Evolutionary conservation across 2,888 invertebrate species (phyloP).

Genomic region (Microctonus aethiopoides): DNA sequence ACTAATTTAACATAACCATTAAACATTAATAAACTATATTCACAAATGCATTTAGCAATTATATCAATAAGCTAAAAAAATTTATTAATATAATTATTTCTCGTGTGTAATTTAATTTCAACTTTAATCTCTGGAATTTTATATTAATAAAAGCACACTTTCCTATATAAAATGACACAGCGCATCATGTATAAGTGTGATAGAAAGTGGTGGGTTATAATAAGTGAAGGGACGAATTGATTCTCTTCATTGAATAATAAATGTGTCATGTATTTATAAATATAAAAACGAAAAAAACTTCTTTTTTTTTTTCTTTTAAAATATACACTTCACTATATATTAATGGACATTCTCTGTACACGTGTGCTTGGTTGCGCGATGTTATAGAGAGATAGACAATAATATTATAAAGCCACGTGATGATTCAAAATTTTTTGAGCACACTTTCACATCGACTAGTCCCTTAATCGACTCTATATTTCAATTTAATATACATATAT

Average conservation of each 20-base stretch:
- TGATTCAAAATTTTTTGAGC: slow-evolving; percentile 37
- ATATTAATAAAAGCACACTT: no score
- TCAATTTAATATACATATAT: neutral
- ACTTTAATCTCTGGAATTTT: no score
- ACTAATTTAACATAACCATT: no score
- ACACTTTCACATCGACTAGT: slow-evolving; percentile 40
- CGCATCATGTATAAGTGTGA: neutral
- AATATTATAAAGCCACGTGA: slow-evolving; percentile 9
- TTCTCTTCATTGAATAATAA: no score
- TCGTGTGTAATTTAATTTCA: no score
- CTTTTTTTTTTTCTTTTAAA: no score
- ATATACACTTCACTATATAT: slow-evolving; percentile 3
- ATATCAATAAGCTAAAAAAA: no score
- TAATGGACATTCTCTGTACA: slow-evolving; percentile 1
- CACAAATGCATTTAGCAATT: neutral
- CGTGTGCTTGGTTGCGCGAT: slow-evolving; percentile 8
- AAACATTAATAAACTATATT: no score
- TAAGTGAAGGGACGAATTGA: slow-evolving; percentile 3
- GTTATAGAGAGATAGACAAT: slow-evolving; percentile 10
- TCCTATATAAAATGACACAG: no score
- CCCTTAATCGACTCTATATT: slow-evolving; percentile 19
- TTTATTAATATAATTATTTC: no score
- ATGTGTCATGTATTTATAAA: no score
- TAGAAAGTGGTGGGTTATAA: neutral
- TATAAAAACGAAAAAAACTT: no score